Evolutionary conservation across 2,888 invertebrate genomes (phyloP), one percentile per base, ranked within the genome.

Genomic region (Magallana nippona): DNA sequence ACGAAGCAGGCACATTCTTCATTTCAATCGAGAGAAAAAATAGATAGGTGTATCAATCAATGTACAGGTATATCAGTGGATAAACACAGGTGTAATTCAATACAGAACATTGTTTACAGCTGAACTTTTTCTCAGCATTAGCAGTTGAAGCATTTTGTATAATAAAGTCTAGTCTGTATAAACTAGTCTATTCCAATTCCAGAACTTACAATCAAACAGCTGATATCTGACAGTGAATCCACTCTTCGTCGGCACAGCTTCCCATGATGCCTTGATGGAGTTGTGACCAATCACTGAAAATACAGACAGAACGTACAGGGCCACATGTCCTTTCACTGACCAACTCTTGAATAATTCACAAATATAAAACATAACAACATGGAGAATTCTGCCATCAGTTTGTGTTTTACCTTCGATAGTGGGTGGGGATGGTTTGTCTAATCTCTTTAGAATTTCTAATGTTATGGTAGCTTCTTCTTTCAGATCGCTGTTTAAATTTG

Each of bases 401-500:
- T n/a, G 15, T 57, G 22, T 86, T 84, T 79, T 86, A 93, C 93
- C 92, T 89, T 89, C 88, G 5, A 91, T 86, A n/a, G 60, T 80
- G 10, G 92, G 93, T 17, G 92, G 87, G 17, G 86, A 85, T 27
- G 94, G 93, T 87, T 92, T 91, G 13, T 91, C 90, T 55, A 94
- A 88, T 62, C 90, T 88, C 87, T 93, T 93, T 63, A 94, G 89
- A 22, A 94, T 92, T 83, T 92, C 92, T 57, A 94, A 83, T 27
- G 94, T 93, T 19, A 91, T 90, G 22, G 88, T 79, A 1, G 92
- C 92, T 85, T 94, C 94, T 78, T 93, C 93, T 83, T 90, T 91
- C n/a, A 94, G 87, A 86, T 94, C 94, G 77, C 86, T 81, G 81
- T 91, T 91, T 17, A 91, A 87, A 79, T 90, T 90, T 27, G 81